phyloP scores from a whole-genome alignment of 2,797 vertebrate genomes.

The Urocyon cinereoargenteus region DNA sequence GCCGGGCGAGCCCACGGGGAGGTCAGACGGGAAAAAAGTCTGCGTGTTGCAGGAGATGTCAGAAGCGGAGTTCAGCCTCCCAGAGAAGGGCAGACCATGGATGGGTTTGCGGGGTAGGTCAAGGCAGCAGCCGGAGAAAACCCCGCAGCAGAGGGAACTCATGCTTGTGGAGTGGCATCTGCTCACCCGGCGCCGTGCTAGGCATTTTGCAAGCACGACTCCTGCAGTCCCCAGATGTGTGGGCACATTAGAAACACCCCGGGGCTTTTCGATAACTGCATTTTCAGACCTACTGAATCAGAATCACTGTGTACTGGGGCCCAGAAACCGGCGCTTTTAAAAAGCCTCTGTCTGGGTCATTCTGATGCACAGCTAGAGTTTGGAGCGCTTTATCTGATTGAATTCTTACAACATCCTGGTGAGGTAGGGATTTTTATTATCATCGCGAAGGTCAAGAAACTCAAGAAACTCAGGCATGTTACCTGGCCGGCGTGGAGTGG shows the following conservation, averaged over 20 bases:
- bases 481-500: background rate
- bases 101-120: background rate
- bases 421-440: background rate
- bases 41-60: too few relatives aligned
- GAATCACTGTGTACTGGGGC: background rate
- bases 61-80: rapidly evolving
- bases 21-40: background rate
- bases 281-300: background rate
- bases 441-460: background rate
- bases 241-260: background rate
- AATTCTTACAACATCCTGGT: background rate
- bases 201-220: background rate
- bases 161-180: rapidly evolving
- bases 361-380: background rate
- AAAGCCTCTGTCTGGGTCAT: background rate
- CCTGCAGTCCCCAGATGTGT: background rate
- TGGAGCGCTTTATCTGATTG: background rate
- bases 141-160: background rate
- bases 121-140: background rate
- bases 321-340: too few relatives aligned
- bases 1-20: rapidly evolving
- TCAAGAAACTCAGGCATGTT: background rate
- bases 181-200: rapidly evolving
- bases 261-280: background rate
- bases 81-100: rapidly evolving